Evolutionary conservation across 2,113 vertebrate species (phyloP).

Genomic region (Microtus richardsoni): DNA sequence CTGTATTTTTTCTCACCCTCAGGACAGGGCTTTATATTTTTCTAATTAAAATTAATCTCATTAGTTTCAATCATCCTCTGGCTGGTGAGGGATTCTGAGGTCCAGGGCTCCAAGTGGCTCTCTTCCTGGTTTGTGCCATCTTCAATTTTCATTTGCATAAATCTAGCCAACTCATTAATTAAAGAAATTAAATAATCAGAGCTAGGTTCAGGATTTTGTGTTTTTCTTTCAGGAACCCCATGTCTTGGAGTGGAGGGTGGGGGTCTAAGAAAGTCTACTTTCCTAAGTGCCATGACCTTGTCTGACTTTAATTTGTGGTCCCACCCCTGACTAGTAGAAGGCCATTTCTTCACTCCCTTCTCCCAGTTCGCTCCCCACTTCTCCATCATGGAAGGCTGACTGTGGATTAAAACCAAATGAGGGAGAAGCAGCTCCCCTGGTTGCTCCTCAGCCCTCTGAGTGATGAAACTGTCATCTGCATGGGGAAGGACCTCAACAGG

Average conservation of each 20-base stretch:
- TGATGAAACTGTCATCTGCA: conserved; percentile 48
- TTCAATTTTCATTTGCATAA: conserved; percentile 45
- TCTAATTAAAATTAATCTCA: conserved; percentile 60
- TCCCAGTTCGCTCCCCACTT: neutral
- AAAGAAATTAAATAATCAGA: conserved; percentile 1
- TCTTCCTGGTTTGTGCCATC: conserved; percentile 42
- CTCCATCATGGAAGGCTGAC: conserved; percentile 30
- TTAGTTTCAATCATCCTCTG: conserved; percentile 10
- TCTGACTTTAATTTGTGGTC: neutral
- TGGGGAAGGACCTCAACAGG: conserved; percentile 46
- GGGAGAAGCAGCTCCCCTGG: conserved; percentile 26
- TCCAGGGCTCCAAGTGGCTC: conserved; percentile 21
- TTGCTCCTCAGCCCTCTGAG: conserved; percentile 19
- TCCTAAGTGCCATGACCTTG: neutral
- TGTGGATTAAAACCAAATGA: conserved; percentile 73
- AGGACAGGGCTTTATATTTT: conserved; percentile 54
- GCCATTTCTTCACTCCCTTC: neutral
- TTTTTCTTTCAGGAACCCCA: conserved; percentile 19
- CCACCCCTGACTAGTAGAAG: neutral
- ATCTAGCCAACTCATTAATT: conserved; percentile 54
- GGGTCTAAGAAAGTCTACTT: neutral
- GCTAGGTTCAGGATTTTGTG: neutral
- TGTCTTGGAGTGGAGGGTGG: neutral
- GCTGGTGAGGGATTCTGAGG: neutral
- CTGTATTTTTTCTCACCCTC: conserved; percentile 2